These are phyloP conservation scores for Silurus aristotelis DNA, from an alignment of 2,797 vertebrate genomes.

Conservation along the genomic window DNA sequence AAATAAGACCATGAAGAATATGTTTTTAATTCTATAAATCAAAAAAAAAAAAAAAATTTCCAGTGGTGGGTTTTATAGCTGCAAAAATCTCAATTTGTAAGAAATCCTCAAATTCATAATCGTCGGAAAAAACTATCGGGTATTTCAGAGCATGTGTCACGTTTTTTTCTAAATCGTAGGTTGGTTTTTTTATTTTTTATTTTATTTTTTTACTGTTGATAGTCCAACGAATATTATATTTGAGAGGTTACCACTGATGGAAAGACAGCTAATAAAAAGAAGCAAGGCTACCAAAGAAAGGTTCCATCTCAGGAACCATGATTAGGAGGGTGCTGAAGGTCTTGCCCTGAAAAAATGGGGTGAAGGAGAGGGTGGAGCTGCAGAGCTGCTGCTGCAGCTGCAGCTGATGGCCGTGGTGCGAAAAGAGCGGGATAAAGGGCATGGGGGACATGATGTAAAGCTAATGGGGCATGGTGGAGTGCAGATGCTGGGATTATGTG, in stretches of 20 bases:
- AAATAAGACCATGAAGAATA: slow-evolving; percentile 50
- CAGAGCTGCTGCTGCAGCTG: slow-evolving; percentile 89
- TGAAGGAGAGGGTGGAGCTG: slow-evolving; percentile 96
- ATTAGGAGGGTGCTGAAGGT: slow-evolving; percentile 96
- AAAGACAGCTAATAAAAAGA: slow-evolving; percentile 1
- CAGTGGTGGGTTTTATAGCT: slow-evolving; percentile 59
- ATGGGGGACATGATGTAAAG: slow-evolving; percentile 92
- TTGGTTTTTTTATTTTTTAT: not conserved
- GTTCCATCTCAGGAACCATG: slow-evolving; percentile 87
- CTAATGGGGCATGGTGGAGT: slow-evolving; percentile 90
- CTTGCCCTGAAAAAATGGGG: slow-evolving; percentile 99
- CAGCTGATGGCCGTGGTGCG: slow-evolving; percentile 81
- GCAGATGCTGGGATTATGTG: slow-evolving; percentile 97
- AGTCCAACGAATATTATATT: not conserved
- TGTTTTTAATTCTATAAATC: not conserved
- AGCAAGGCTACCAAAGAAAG: slow-evolving; percentile 8
- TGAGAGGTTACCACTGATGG: not conserved
- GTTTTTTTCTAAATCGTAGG: not conserved
- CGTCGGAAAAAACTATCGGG: not conserved
- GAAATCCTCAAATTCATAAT: not conserved
- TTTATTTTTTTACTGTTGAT: not conserved
- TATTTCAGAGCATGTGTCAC: not conserved
- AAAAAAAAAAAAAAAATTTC: slow-evolving; percentile 54
- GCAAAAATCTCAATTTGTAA: not conserved
- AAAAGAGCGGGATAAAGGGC: slow-evolving; percentile 93